These are phyloP conservation scores for Prolemur simus DNA, from an alignment of 2,113 vertebrate species.

Conservation along the genomic window DNA sequence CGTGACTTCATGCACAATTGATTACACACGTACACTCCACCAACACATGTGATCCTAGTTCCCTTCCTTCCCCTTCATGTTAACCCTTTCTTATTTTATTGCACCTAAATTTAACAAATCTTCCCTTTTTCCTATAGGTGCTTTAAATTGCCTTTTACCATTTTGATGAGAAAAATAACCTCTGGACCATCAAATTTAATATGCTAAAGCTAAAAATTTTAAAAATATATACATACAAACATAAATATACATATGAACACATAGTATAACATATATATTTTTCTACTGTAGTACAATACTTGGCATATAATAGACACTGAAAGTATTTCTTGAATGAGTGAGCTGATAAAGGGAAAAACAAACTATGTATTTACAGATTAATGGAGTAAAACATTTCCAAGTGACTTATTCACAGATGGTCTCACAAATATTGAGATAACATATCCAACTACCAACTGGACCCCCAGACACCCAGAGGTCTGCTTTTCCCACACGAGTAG, in stretches of 20 bases:
- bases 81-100: neutral
- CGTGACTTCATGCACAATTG: neutral
- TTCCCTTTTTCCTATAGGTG: neutral
- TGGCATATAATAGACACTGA: neutral
- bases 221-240: neutral
- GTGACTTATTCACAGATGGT: neutral
- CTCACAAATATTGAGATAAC: neutral
- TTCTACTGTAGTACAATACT: neutral
- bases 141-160: neutral
- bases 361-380: neutral
- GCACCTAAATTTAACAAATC: neutral
- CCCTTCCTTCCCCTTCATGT: neutral
- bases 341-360: neutral
- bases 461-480: neutral
- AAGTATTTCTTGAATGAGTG: neutral
- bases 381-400: neutral
- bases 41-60: rapidly evolving
- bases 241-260: neutral
- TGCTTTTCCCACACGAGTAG: neutral
- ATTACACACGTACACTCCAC: neutral
- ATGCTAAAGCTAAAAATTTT: neutral
- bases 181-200: neutral
- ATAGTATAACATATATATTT: neutral
- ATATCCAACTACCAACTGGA: neutral
- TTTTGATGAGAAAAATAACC: neutral